Conservation (phyloP, 2,888 invertebrate species). For the Notocelia uddmanniana region DNA sequence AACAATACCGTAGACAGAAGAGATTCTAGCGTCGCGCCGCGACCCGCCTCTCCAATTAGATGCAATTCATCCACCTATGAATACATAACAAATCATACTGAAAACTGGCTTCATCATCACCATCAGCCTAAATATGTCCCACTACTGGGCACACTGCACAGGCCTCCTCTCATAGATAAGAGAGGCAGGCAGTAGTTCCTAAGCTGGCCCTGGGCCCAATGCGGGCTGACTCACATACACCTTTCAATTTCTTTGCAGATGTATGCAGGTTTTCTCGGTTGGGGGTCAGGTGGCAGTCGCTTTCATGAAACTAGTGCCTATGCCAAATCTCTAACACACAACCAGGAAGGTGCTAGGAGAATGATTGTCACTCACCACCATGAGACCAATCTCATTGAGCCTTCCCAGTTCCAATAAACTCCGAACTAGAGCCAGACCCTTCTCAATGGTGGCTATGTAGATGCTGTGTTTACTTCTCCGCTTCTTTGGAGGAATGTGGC, state of each 20-base stretch:
- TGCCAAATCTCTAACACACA: too few relatives aligned
- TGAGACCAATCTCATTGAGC: conserved; percentile 91
- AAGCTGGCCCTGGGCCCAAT: too few relatives aligned
- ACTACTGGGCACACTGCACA: too few relatives aligned
- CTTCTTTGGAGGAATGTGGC: conserved; percentile 94
- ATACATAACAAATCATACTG: conserved; percentile 20
- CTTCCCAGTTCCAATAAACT: conserved; percentile 92
- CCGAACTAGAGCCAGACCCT: conserved; percentile 94
- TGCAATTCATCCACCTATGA: conserved; percentile 94
- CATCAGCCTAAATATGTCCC: too few relatives aligned
- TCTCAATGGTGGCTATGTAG: conserved; percentile 98
- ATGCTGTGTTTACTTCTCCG: conserved; percentile 91
- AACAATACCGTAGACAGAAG: conserved; percentile 92
- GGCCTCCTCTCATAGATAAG: too few relatives aligned
- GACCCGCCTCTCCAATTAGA: conserved; percentile 94
- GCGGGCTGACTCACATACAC: too few relatives aligned
- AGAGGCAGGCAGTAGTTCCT: too few relatives aligned
- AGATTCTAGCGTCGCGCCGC: conserved; percentile 95
- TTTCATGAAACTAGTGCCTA: too few relatives aligned
- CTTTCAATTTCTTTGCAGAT: too few relatives aligned
- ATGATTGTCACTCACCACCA: conserved; percentile 77
- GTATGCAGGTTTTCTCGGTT: too few relatives aligned
- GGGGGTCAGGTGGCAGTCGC: too few relatives aligned
- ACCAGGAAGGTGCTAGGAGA: too few relatives aligned
- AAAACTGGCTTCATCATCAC: background rate